These are phyloP conservation scores for Choloepus hoffmanni DNA, from an alignment of 2,113 vertebrate genomes.

Conservation along the genomic window DNA sequence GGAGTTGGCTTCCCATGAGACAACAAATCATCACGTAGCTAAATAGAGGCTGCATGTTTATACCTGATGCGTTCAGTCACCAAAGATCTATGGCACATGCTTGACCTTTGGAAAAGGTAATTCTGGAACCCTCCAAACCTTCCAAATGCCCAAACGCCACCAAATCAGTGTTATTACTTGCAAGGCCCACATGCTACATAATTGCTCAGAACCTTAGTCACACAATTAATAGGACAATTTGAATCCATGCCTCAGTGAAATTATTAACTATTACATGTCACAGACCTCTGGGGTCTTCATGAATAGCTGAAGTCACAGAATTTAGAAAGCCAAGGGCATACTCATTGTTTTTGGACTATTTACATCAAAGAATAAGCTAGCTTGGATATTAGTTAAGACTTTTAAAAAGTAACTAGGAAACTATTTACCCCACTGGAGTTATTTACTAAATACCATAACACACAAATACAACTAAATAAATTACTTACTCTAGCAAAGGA, in stretches of 20 bases:
- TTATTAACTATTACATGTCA: not conserved
- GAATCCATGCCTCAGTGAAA: not conserved
- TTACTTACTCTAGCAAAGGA: conserved; percentile 29
- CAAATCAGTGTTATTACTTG: not conserved
- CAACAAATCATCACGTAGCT: not conserved
- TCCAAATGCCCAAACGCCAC: not conserved
- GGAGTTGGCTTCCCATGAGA: not conserved
- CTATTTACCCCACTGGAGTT: not conserved
- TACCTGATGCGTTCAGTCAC: not conserved
- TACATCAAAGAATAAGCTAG: conserved; percentile 17
- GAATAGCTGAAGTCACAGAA: not conserved
- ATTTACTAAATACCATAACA: conserved; percentile 44
- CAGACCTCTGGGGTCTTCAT: not conserved
- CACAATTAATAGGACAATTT: not conserved
- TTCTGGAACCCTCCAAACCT: not conserved
- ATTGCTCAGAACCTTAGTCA: not conserved
- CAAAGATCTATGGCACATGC: not conserved
- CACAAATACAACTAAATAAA: not conserved
- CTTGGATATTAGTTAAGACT: not conserved
- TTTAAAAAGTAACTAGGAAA: conserved; percentile 5
- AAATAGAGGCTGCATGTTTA: not conserved
- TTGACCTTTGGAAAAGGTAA: not conserved
- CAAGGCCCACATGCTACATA: not conserved
- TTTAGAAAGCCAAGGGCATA: not conserved
- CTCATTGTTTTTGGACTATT: not conserved